Percentiles rank a stretch among this genome's conserved stretches.
Conservation (phyloP, 2,113 vertebrate species). For the Grantiella picta region DNA sequence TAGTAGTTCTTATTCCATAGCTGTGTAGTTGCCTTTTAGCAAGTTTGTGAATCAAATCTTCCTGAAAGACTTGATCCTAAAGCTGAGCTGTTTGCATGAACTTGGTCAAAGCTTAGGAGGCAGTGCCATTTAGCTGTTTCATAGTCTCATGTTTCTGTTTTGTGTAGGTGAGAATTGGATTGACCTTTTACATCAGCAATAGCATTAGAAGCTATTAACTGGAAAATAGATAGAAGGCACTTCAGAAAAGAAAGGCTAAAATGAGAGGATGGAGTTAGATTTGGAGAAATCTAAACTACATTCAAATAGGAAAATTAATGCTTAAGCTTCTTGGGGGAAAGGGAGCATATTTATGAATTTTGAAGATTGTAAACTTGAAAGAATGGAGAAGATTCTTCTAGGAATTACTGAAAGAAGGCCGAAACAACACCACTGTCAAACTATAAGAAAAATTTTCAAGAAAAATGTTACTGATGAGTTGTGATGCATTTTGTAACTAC, state of each 20-base stretch:
- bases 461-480: neutral
- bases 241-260: neutral
- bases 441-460: neutral
- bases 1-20: neutral
- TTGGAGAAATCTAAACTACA: neutral
- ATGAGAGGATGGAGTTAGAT: neutral
- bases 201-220: neutral
- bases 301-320: neutral
- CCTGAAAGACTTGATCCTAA: neutral
- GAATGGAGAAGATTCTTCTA: neutral
- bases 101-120: neutral
- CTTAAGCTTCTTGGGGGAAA: neutral
- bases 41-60: neutral
- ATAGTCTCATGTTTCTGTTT: neutral
- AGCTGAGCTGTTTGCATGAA: neutral
- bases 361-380: neutral
- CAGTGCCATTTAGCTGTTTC: neutral
- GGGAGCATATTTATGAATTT: neutral
- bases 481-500: neutral
- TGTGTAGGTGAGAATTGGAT: neutral
- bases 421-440: neutral
- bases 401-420: neutral
- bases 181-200: neutral
- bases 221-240: neutral
- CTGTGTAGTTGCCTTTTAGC: neutral